Evolutionary conservation across 2,113 vertebrate species (phyloP), one percentile per base, ranked within the genome.

Genomic region (Ramphastos sulfuratus): DNA sequence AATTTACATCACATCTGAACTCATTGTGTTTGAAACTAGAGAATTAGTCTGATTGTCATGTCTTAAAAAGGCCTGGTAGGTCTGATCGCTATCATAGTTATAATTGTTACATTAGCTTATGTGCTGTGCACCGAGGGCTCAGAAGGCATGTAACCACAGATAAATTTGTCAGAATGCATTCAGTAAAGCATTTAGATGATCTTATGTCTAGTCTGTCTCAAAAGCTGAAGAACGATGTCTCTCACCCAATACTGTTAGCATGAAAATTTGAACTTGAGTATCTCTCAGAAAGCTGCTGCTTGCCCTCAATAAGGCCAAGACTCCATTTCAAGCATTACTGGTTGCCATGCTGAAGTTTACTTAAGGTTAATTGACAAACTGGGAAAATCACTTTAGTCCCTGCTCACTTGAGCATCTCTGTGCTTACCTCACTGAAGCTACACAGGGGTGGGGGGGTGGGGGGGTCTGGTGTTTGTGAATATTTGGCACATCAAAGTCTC

Each of bases 21-120:
- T 82, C 54, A 52, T 9, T 74, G 82, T 61, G 33, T 79, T n/a
- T 78, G 19, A 79, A 89, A 90, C 54, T 35, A 56, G 85, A 66
- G 44, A 93, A 90, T 73, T 75, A 46, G 66, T 63, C 61, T 85
- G 72, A 55, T 82, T 92, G 87, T 90, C 52, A n/a, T 69, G 39
- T 92, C 65, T 76, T 82, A 16, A 82, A 87, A 93, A 88, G 83
- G 12, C 74, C 75, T 92, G 35, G 30, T 87, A 93, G 12, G 46
- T 92, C 85, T 86, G 44, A 94, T 81, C 63, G 60, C 21, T 56
- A 63, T 37, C 60, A 27, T 82, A 52, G 85, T 84, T 85, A n/a
- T 21, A 82, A 69, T 28, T 87, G 72, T 90, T 88, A 71, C 24
- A 46, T 73, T 88, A 78, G n/a, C n/a, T 77, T 82, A 82, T 55